Conservation (phyloP, 2,113 vertebrate species). For the Numida meleagris region DNA sequence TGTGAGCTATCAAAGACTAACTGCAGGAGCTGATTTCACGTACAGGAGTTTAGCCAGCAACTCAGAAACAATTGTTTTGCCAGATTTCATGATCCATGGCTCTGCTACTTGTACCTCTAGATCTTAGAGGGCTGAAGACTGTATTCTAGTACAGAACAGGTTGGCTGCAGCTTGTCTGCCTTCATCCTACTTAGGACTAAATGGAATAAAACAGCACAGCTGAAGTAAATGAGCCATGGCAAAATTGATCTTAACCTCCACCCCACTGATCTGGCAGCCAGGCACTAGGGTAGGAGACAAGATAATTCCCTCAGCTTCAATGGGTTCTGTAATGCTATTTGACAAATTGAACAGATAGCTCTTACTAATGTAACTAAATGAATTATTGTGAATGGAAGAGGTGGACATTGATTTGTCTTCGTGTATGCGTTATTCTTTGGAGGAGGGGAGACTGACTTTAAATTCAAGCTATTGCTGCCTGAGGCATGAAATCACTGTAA, state of each 20-base stretch:
- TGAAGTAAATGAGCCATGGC: constrained; percentile 48
- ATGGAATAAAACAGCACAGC: constrained; percentile 36
- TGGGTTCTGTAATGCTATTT: constrained; percentile 24
- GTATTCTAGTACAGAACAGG: background rate
- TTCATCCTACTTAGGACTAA: constrained; percentile 39
- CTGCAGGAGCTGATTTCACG: background rate
- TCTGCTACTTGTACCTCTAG: background rate
- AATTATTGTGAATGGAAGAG: constrained; percentile 50
- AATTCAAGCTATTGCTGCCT: constrained; percentile 11
- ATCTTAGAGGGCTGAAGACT: background rate
- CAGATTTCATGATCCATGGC: background rate
- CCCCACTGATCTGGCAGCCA: constrained; percentile 28
- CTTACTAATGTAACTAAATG: constrained; percentile 56
- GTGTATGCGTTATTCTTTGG: background rate
- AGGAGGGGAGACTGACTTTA: background rate
- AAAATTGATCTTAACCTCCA: constrained; percentile 54
- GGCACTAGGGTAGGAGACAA: constrained; percentile 10
- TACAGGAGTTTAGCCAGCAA: background rate
- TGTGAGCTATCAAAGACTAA: background rate
- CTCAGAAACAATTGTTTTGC: background rate
- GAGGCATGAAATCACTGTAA: background rate
- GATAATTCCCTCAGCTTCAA: constrained; percentile 48
- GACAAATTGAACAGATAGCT: constrained; percentile 40
- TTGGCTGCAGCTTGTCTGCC: background rate
- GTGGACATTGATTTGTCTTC: constrained; percentile 57